Percentiles rank a stretch among this genome's conserved stretches.
Evolutionary conservation across 2,888 invertebrate genomes (phyloP).

Genomic region (Liodrosophila aerea): DNA sequence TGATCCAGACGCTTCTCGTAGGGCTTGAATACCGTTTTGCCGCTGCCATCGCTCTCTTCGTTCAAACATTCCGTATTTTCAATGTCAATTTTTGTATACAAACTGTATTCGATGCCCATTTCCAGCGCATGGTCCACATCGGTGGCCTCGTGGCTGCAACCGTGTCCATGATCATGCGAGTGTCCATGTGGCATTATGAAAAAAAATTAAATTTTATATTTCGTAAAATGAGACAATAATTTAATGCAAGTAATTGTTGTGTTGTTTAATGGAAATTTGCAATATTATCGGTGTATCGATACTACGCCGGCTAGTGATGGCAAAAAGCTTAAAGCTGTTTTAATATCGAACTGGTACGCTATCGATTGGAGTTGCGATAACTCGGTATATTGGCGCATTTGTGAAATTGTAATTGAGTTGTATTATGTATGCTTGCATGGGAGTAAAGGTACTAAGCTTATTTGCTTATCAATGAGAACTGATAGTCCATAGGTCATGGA

Average conservation of each 20-base stretch:
- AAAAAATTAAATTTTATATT: conserved; percentile 5
- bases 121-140: conserved; percentile 81
- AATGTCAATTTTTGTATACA: conserved; percentile 94
- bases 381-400: too few species aligned
- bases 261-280: conserved; percentile 18
- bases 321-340: too few species aligned
- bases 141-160: conserved; percentile 80
- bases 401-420: too few species aligned
- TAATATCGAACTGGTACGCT: too few species aligned
- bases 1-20: conserved; percentile 93
- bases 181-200: conserved; percentile 81
- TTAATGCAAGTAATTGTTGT: conserved; percentile 49
- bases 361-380: too few species aligned
- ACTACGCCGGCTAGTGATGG: background rate
- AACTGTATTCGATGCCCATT: conserved; percentile 84
- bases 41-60: conserved; percentile 92
- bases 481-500: too few species aligned
- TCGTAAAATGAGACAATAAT: conserved; percentile 32
- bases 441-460: too few species aligned
- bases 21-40: conserved; percentile 94
- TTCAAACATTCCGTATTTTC: conserved; percentile 95
- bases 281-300: conserved; percentile 34
- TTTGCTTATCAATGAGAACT: too few species aligned
- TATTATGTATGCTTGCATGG: too few species aligned
- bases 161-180: conserved; percentile 78